Evolutionary conservation across 2,113 vertebrate species (phyloP), one percentile per base, ranked within the genome.

Genomic region (Pelecanoides urinatrix): DNA sequence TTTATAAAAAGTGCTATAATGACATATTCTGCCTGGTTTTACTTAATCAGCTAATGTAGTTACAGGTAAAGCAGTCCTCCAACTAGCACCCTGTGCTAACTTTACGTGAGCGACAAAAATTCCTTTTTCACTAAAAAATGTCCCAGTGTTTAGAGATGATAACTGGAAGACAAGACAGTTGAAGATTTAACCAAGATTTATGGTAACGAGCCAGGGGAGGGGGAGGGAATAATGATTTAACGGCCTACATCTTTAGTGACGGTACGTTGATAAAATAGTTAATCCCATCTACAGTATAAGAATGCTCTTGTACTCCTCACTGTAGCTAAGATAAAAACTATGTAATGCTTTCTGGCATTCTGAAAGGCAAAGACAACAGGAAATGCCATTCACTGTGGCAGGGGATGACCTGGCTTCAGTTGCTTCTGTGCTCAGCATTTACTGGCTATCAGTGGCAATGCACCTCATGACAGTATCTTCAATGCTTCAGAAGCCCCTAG

Each of bases 121-220:
- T 58, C 11, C 19, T 59, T 65, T 70, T 63, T 66, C 76, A 63
- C 66, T 92, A 42, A 77, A 77, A 10, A 70, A 75, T 10, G 18
- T 49, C 34, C 18, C 22, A 34, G 42, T 58, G 42, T 70, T 56
- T 42, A 70, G 1, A 85, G n/a, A 34, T 47, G 9, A 6, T 53
- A 85, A 59, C 26, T 81, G 65, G 65, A 71, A 72, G 38, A 93
- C 65, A 15, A 59, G 15, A 44, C 3, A 49, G 67, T 0, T 84
- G 30, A 85, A 85, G 16, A 78, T 87, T 78, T 55, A 88, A 71
- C 38, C 47, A 71, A 38, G 12, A n/a, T n/a, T 85, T 75, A 71
- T 9, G 19, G 29, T 49, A 77, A 65, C 0, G 0, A 29, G 45
- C 36, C 34, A 25, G 42, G 13, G 44, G 29, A 18, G 29, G 42